Evolutionary conservation across 2,888 invertebrate genomes (phyloP).

Genomic region (Chrysolina oricalcia): DNA sequence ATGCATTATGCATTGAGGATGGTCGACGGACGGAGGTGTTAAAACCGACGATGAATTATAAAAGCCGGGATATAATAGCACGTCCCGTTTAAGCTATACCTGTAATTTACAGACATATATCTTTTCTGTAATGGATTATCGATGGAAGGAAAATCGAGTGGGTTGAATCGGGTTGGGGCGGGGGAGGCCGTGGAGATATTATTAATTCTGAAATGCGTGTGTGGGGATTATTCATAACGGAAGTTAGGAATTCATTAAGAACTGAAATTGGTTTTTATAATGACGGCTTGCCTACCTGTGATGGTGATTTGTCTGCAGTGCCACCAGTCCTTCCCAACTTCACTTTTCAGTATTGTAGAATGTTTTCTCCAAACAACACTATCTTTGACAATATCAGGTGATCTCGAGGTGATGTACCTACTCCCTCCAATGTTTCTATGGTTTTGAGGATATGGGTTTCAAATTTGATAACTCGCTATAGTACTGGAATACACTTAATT

Average conservation of each 20-base stretch:
- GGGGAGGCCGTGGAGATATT: conserved; percentile 3
- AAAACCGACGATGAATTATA: conserved; percentile 67
- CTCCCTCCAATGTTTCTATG: too few relatives aligned
- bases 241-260: not conserved
- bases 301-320: too few relatives aligned
- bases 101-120: conserved; percentile 60
- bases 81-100: conserved; percentile 57
- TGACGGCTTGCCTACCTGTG: not conserved
- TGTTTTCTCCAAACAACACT: too few relatives aligned
- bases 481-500: too few relatives aligned
- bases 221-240: not conserved
- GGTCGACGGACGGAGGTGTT: conserved; percentile 64
- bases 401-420: too few relatives aligned
- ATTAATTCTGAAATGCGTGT: conserved; percentile 7
- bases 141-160: conserved; percentile 23
- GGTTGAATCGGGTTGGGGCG: conserved; percentile 11
- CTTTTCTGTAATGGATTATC: conserved; percentile 55
- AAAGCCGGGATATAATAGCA: conserved; percentile 61
- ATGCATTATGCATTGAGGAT: conserved; percentile 64
- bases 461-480: too few relatives aligned
- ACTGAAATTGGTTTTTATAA: not conserved
- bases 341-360: too few relatives aligned
- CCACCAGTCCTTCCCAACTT: too few relatives aligned
- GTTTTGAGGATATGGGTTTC: too few relatives aligned
- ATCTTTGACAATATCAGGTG: too few relatives aligned